phyloP scores from a whole-genome alignment of 1,140 invertebrate genomes.

The Hormaphis cornu region DNA sequence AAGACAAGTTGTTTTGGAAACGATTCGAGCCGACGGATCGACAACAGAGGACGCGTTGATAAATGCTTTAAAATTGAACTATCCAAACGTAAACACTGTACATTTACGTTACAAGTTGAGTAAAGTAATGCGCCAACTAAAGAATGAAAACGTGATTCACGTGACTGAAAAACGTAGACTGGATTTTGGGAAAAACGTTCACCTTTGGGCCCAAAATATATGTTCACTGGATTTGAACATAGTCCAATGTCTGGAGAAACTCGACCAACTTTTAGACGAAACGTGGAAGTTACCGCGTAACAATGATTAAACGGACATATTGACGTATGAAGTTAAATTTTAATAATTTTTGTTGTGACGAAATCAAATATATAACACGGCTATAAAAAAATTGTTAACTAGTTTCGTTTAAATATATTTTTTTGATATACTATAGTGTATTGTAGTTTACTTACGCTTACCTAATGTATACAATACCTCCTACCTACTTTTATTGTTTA shows the following conservation, averaged over 20 bases:
- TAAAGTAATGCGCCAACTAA: conserved; percentile 16
- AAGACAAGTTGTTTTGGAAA: neutral
- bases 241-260: neutral
- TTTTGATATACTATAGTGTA: no score
- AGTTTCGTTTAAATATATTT: no score
- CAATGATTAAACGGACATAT: no score
- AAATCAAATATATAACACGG: no score
- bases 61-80: neutral
- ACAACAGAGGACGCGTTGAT: neutral
- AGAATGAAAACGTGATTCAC: conserved; percentile 11
- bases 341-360: no score
- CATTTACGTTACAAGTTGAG: conserved; percentile 1
- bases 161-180: neutral
- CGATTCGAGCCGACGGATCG: neutral
- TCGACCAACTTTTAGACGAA: neutral
- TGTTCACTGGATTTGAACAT: neutral
- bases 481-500: no score
- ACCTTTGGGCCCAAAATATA: neutral
- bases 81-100: neutral
- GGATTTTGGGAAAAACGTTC: conserved; percentile 12
- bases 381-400: no score
- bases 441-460: no score
- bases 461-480: no score
- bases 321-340: no score
- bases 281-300: no score